phyloP scores from a whole-genome alignment of 2,113 vertebrate genomes.

The Vidua chalybeata region DNA sequence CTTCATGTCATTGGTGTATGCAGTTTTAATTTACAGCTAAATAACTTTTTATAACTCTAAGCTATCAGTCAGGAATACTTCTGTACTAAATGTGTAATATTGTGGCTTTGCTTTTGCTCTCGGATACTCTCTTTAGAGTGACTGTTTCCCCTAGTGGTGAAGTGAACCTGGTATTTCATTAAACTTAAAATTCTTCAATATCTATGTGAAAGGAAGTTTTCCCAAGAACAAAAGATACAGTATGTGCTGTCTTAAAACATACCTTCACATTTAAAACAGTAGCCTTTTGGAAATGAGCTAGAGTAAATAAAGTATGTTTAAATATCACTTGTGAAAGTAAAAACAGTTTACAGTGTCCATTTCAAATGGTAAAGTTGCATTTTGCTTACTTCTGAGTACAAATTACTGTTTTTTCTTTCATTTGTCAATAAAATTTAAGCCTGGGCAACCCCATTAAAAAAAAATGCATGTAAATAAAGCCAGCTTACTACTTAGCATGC shows the following conservation, averaged over 20 bases:
- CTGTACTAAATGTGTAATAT: neutral
- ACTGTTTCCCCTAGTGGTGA: neutral
- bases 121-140: rapidly evolving
- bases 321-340: neutral
- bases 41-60: neutral
- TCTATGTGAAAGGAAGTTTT: neutral
- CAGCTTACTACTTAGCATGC: neutral
- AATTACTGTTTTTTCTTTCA: neutral
- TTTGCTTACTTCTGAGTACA: neutral
- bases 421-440: neutral
- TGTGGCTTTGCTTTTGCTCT: neutral
- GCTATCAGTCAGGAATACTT: neutral
- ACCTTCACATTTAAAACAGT: neutral
- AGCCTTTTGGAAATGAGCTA: neutral
- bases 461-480: neutral
- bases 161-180: neutral
- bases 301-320: neutral
- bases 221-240: neutral
- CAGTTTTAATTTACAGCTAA: neutral
- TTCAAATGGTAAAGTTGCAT: slow-evolving; percentile 1
- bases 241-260: neutral
- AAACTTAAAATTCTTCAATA: neutral
- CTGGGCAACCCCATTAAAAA: neutral
- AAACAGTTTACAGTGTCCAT: neutral
- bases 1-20: neutral